phyloP scores from a whole-genome alignment of 2,113 vertebrate species.

The Sylvia atricapilla region DNA sequence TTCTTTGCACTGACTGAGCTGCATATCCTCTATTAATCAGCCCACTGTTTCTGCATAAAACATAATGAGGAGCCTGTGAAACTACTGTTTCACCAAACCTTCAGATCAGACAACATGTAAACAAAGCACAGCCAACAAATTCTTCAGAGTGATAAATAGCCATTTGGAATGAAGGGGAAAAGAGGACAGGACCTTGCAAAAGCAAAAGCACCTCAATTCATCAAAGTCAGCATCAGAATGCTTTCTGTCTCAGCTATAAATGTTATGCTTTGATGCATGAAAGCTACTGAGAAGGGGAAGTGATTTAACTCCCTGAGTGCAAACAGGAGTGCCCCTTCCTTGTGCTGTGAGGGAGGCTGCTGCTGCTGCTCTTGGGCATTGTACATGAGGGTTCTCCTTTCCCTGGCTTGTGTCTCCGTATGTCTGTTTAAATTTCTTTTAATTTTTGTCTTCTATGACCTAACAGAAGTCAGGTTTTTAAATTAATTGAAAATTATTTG shows the following conservation, averaged over 20 bases:
- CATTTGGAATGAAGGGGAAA: background rate
- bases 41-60: background rate
- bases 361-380: background rate
- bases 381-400: background rate
- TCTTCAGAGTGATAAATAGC: background rate
- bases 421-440: background rate
- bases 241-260: background rate
- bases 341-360: background rate
- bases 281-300: background rate
- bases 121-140: background rate
- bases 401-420: background rate
- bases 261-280: background rate
- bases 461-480: background rate
- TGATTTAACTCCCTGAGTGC: background rate
- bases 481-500: background rate
- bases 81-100: background rate
- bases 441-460: background rate
- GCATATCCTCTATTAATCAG: background rate
- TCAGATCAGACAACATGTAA: background rate
- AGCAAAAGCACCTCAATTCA: constrained; percentile 4
- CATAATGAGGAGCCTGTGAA: background rate
- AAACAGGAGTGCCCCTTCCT: background rate
- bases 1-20: background rate
- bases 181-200: background rate
- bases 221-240: background rate